Evolutionary conservation across 2,888 invertebrate genomes (phyloP).

Genomic region (Eucriotettix oculatus): DNA sequence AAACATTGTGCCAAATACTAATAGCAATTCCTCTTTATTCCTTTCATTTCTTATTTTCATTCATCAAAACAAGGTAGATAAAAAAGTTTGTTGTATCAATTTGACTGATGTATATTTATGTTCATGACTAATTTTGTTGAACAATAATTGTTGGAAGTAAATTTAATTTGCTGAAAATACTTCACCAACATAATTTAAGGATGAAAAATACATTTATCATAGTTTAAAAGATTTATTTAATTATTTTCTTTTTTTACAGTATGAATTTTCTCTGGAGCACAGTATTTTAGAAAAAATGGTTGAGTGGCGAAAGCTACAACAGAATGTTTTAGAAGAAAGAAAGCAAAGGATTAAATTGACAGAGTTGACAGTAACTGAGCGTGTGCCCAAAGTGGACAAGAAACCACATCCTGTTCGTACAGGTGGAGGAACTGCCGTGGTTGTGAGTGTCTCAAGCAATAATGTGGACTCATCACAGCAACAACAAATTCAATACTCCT

Average conservation of each 20-base stretch:
- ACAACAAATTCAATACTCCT: constrained; percentile 1
- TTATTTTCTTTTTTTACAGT: constrained; percentile 23
- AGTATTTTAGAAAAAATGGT: constrained; percentile 53
- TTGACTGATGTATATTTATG: too few species aligned
- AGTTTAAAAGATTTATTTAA: too few species aligned
- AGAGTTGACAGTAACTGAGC: constrained; percentile 23
- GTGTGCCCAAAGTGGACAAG: background rate
- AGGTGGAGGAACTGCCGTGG: background rate
- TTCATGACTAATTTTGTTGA: too few species aligned
- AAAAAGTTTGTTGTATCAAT: too few species aligned
- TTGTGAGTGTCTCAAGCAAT: background rate
- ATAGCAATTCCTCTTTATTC: too few species aligned
- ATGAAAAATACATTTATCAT: too few species aligned
- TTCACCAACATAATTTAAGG: too few species aligned
- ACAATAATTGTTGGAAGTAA: too few species aligned
- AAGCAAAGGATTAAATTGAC: constrained; percentile 37
- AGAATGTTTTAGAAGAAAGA: constrained; percentile 41
- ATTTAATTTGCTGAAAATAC: too few species aligned
- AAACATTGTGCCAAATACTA: too few species aligned
- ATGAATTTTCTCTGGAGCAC: constrained; percentile 57
- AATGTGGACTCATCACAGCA: background rate
- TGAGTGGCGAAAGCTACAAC: constrained; percentile 50
- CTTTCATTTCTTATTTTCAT: too few species aligned
- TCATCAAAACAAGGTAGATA: too few species aligned
- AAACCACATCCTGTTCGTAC: background rate